Base-by-base conservation (phyloP, 2,113 vertebrate species). In the Cervus canadensis region DNA sequence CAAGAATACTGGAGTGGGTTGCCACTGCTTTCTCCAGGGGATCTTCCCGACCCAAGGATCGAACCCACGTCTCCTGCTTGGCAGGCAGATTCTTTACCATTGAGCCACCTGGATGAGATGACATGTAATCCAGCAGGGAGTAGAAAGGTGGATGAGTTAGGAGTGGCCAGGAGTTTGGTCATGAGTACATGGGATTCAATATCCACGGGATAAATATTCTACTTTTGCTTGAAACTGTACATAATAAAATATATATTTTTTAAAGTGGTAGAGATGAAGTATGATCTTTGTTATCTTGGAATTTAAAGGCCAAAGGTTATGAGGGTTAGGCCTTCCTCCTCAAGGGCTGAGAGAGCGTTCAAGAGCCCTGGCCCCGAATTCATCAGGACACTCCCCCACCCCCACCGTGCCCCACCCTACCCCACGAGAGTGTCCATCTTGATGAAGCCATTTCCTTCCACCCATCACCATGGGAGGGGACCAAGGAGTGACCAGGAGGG, bases 391-490 rank as follows among this genome's bases (percentile, higher is more conserved):
- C 33, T 23, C 19, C n/a, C 28, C 23, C 6, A 56, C 52, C 21
- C 62, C 45, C 3, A 45, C 4, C 43, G 23, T 40, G n/a, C 33
- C 13, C 43, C 21, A 12, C 17, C 9, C 3, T 3, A 13, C 15
- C 17, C 62, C 26, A 40, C 2, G 4, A 6, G 7, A 62, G 45
- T 0, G 5, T 30, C 57, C 64, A 83, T 19, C 10, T 17, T 30
- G 52, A 81, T 36, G 59, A 92, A 91, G 89, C 45, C 25, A 25
- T 62, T 91, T 95, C 56, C 85, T 84, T 74, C 93, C 81, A 95
- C 79, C 97, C 97, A 36, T 67, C 93, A 97, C 97, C 96, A 87
- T 1, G 50, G 59, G 50, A 93, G 93, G 91, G 43, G 43, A 71
- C 64, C 33, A 45, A 81, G 56, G 54, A 97, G 48, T 84, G 56